Conservation (phyloP, 2,113 vertebrate genomes). For the Calyptommatus sinebrachiatus region DNA sequence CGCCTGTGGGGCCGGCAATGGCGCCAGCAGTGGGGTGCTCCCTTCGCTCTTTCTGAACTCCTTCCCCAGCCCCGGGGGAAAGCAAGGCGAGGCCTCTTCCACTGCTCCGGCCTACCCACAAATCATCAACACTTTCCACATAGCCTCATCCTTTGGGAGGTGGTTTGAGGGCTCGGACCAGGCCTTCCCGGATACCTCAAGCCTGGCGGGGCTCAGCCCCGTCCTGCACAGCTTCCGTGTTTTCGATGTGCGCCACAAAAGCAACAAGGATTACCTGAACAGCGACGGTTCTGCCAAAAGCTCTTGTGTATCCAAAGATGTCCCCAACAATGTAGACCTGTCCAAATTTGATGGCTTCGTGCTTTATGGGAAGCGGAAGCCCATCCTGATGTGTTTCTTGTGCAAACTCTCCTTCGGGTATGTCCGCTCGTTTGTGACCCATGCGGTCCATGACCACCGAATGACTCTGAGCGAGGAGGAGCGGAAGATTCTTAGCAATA, state of each 20-base stretch:
- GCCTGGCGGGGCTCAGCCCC: slow-evolving; percentile 95
- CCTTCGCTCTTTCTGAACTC: slow-evolving; percentile 87
- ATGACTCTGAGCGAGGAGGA: slow-evolving; percentile 98
- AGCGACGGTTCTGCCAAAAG: slow-evolving; percentile 99
- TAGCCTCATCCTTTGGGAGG: slow-evolving; percentile 99
- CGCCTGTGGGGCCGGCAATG: slow-evolving; percentile 60
- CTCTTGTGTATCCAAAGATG: slow-evolving; percentile 99
- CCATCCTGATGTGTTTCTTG: slow-evolving; percentile 99
- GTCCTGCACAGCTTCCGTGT: slow-evolving; percentile 99
- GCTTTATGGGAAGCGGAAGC: slow-evolving; percentile 97
- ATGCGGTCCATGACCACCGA: slow-evolving; percentile 96
- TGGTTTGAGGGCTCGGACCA: slow-evolving; percentile 97
- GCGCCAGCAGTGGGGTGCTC: slow-evolving; percentile 70
- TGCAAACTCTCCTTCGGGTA: slow-evolving; percentile 99
- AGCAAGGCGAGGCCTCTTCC: slow-evolving; percentile 83
- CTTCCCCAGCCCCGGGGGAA: slow-evolving; percentile 78
- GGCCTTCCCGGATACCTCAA: slow-evolving; percentile 99
- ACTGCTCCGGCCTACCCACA: slow-evolving; percentile 89
- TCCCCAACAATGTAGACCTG: slow-evolving; percentile 99
- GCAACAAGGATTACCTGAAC: slow-evolving; percentile 99
- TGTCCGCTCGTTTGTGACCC: slow-evolving; percentile 95
- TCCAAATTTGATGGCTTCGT: slow-evolving; percentile 98
- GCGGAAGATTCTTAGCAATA: slow-evolving; percentile 94
- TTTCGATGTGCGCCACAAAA: slow-evolving; percentile 99
- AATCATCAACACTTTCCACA: slow-evolving; percentile 99